Percentiles rank a stretch among this genome's conserved stretches.
Conservation (phyloP, 2,888 invertebrate genomes). For the Anoplius nigerrimus region DNA sequence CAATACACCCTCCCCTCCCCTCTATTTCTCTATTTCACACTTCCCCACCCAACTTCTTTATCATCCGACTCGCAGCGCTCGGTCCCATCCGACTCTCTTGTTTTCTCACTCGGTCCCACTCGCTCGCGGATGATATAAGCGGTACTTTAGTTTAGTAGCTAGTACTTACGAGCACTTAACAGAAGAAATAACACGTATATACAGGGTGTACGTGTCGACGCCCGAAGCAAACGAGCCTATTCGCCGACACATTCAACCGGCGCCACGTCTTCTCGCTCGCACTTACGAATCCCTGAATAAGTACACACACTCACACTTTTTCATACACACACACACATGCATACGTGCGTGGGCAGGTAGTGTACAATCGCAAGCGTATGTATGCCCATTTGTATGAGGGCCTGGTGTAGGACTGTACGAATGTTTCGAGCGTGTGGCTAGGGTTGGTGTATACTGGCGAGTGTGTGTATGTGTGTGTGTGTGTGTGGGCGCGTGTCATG, state of each 20-base stretch:
- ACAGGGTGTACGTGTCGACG: background rate
- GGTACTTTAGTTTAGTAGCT: constrained; percentile 32
- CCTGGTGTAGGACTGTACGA: background rate
- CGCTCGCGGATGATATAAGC: constrained; percentile 27
- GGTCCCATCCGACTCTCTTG: background rate
- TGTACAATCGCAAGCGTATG: too few species aligned
- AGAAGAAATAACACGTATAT: constrained; percentile 31
- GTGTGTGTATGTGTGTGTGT: background rate
- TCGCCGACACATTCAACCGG: too few species aligned
- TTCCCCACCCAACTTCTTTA: too few species aligned
- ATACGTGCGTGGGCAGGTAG: too few species aligned
- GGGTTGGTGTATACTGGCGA: too few species aligned
- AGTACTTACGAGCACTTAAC: constrained; percentile 43
- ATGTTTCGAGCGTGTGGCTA: background rate
- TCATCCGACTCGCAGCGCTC: background rate
- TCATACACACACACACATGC: too few species aligned
- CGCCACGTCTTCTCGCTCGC: too few species aligned
- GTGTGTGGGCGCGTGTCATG: background rate
- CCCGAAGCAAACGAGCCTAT: too few species aligned
- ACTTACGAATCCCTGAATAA: too few species aligned
- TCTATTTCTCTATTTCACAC: too few species aligned
- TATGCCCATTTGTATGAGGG: too few species aligned
- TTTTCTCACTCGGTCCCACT: constrained; percentile 14
- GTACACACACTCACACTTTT: too few species aligned
- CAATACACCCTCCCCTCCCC: constrained; percentile 5